phyloP scores from a whole-genome alignment of 2,888 invertebrate genomes.

The Trissolcus japonicus region DNA sequence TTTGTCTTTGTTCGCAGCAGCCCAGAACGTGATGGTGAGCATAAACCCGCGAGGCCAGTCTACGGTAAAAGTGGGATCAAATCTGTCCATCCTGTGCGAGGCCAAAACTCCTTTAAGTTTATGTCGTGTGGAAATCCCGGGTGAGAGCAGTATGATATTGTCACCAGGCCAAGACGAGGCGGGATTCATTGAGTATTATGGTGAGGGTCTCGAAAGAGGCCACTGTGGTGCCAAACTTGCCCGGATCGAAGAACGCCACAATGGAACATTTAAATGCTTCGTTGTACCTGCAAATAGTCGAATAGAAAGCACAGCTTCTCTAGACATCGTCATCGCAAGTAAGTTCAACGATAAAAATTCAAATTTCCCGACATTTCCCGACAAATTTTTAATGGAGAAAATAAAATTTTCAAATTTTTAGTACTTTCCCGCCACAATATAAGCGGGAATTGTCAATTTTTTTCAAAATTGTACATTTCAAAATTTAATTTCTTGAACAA shows the following conservation, averaged over 20 bases:
- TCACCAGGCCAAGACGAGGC: constrained; percentile 59
- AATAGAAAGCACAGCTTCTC: constrained; percentile 79
- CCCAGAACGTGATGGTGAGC: constrained; percentile 59
- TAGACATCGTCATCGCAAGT: constrained; percentile 80
- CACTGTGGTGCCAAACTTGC: constrained; percentile 85
- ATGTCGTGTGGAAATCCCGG: constrained; percentile 78
- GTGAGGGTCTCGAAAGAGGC: constrained; percentile 79
- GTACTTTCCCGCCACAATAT: background rate
- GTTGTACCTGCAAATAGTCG: constrained; percentile 80
- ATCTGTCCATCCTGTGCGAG: constrained; percentile 80
- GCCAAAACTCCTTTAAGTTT: constrained; percentile 79
- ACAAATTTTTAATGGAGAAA: no score
- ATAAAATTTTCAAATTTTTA: no score
- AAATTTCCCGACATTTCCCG: no score
- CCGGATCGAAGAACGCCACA: constrained; percentile 81
- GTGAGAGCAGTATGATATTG: constrained; percentile 58
- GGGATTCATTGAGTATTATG: constrained; percentile 75
- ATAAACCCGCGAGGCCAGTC: constrained; percentile 77
- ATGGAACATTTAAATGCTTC: constrained; percentile 84
- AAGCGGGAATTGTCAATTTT: background rate
- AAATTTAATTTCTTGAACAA: no score
- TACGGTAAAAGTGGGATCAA: constrained; percentile 79
- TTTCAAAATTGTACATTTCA: no score
- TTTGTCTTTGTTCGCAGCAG: constrained; percentile 14
- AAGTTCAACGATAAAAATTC: background rate